Evolutionary conservation across 1,140 invertebrate species (phyloP).

Genomic region (Caerostris darwini): DNA sequence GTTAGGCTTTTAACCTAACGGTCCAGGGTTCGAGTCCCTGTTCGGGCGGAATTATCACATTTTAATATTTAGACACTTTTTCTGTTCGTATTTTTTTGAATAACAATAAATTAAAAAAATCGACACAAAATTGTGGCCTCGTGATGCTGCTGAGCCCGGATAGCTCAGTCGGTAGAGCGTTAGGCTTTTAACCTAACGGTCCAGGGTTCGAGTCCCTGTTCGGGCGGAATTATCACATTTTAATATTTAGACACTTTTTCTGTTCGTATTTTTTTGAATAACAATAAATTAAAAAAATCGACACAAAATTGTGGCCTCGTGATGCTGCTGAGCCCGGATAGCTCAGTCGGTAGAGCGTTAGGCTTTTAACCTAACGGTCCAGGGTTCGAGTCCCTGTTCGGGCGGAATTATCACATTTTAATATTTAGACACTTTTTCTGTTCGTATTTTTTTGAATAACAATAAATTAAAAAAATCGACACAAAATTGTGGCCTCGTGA

Average conservation of each 20-base stretch:
- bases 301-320: too few relatives aligned
- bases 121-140: too few relatives aligned
- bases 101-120: too few relatives aligned
- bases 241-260: too few relatives aligned
- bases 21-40: constrained; percentile 77
- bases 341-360: constrained; percentile 78
- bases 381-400: constrained; percentile 78
- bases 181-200: constrained; percentile 78
- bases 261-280: too few relatives aligned
- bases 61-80: too few relatives aligned
- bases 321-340: constrained; percentile 41
- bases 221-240: constrained; percentile 18
- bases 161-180: constrained; percentile 78
- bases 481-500: too few relatives aligned
- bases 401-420: background rate
- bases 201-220: constrained; percentile 78
- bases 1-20: constrained; percentile 77
- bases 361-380: constrained; percentile 78
- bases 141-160: constrained; percentile 6
- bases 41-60: constrained; percentile 9
- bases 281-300: too few relatives aligned
- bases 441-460: too few relatives aligned
- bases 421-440: too few relatives aligned
- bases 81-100: too few relatives aligned
- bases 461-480: too few relatives aligned